phyloP scores from a whole-genome alignment of 1,140 invertebrate species.

The Temnothorax longispinosus region DNA sequence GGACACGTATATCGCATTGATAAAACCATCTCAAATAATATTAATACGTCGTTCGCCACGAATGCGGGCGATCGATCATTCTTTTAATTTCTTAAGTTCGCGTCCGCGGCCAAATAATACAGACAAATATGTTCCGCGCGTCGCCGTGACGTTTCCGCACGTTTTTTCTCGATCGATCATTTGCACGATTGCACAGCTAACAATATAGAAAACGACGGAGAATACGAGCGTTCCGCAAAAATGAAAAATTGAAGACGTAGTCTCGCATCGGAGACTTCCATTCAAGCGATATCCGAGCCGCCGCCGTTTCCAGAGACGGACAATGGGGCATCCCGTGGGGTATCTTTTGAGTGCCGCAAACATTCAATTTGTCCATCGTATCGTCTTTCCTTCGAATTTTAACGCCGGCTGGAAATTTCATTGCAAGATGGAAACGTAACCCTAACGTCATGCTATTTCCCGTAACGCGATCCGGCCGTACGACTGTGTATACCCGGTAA shows the following conservation, averaged over 20 bases:
- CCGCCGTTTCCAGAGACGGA: conserved; percentile 29
- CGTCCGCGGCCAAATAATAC: conserved; percentile 17
- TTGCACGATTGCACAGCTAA: conserved; percentile 43
- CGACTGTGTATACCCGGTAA: not conserved
- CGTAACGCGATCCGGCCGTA: conserved; percentile 58
- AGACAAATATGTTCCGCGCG: conserved; percentile 10
- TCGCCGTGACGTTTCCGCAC: conserved; percentile 10
- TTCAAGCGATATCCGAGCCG: conserved; percentile 52
- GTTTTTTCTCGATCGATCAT: conserved; percentile 53
- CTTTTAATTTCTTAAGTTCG: conserved; percentile 52
- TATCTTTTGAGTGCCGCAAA: conserved; percentile 71
- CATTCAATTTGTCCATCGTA: conserved; percentile 82
- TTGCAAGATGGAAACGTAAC: conserved; percentile 24
- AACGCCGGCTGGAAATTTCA: conserved; percentile 75
- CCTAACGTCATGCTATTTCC: conserved; percentile 33
- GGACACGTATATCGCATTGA: not conserved
- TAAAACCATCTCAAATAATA: conserved; percentile 33
- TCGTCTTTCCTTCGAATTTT: conserved; percentile 81
- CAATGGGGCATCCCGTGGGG: conserved; percentile 36
- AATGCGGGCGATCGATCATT: conserved; percentile 29
- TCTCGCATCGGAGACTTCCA: conserved; percentile 11
- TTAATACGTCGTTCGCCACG: conserved; percentile 30
- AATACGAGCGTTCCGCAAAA: conserved; percentile 17
- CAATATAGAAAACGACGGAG: conserved; percentile 42
- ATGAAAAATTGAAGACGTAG: conserved; percentile 47